Evolutionary conservation across 2,113 vertebrate species (phyloP), one percentile per base, ranked within the genome.

Genomic region (Capreolus pygargus): DNA sequence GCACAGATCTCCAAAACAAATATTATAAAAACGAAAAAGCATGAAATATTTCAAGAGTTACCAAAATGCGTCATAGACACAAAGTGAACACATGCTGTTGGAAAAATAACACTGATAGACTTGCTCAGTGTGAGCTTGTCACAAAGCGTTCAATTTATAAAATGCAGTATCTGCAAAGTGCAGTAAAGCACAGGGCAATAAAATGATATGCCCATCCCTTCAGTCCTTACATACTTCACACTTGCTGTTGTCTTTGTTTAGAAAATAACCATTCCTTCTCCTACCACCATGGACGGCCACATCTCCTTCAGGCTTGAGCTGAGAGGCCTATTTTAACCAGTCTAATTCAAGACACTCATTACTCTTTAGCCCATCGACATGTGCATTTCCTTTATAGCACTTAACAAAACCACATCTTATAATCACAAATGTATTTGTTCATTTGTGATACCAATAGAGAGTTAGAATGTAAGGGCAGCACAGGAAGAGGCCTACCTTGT

Each of bases 261-360:
- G 52, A 95, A 95, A 95, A 16, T 47, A 91, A 95, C 60, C 27
- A 82, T 55, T 45, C 81, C 78, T 74, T 88, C 54, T 94, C 43
- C 74, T 33, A 45, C 21, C 36, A 60, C 28, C 23, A 3, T 15
- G 36, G 30, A 27, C 0, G 5, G 23, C 30, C 25, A 15, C 14
- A 21, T 36, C 78, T 81, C 82, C 45, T 64, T 83, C 30, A 84
- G 76, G 60, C 55, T 58, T 64, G 27, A 25, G 6, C 33, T 28
- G 47, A 64, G 33, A 86, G 58, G 52, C 27, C 30, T 89, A 25
- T 36, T 52, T 36, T 74, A 74, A 36, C 11, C 39, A 76, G 17
- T 39, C 50, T 47, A 23, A 83, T 27, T 91, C 76, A 84, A 91
- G 60, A 28, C 11, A 39, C 13, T 15, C 45, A 30, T 84, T 39